Percentiles rank a stretch among this genome's conserved stretches.
Evolutionary conservation across 2,797 vertebrate genomes (phyloP).

Genomic region (Leptodactylus fallax): DNA sequence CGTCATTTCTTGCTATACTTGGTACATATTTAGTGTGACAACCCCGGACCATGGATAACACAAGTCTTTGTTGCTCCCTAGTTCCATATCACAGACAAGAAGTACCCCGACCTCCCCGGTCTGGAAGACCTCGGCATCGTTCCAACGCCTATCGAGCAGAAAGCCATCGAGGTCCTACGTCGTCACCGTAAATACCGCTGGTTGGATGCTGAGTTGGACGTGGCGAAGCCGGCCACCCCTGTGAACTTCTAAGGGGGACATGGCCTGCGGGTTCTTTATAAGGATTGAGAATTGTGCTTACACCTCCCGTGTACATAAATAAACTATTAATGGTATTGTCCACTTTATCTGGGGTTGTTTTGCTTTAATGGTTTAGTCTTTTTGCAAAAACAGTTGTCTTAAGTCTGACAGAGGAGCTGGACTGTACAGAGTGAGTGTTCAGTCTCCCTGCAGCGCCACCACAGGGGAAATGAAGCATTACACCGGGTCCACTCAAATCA

Average conservation of each 20-base stretch:
- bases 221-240: conserved; percentile 84
- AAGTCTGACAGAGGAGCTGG: too few relatives aligned
- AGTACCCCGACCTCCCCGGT: conserved; percentile 84
- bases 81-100: conserved; percentile 90
- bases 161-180: conserved; percentile 90
- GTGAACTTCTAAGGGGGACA: conserved; percentile 74
- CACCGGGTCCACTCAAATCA: too few relatives aligned
- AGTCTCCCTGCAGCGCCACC: background rate
- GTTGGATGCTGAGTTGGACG: conserved; percentile 83
- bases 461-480: background rate
- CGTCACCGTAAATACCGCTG: conserved; percentile 89
- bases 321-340: conserved; percentile 31
- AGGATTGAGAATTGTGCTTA: background rate
- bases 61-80: conserved; percentile 64
- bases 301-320: conserved; percentile 54
- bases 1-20: too few relatives aligned
- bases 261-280: conserved; percentile 6
- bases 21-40: background rate
- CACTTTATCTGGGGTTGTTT: background rate
- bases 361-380: too few relatives aligned
- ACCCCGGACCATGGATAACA: background rate
- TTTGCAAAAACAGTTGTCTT: too few relatives aligned
- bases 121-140: conserved; percentile 90
- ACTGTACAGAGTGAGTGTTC: background rate
- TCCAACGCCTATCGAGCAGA: conserved; percentile 84